These are phyloP conservation scores for Suncus etruscus DNA, from an alignment of 2,113 vertebrate genomes.

Conservation along the genomic window DNA sequence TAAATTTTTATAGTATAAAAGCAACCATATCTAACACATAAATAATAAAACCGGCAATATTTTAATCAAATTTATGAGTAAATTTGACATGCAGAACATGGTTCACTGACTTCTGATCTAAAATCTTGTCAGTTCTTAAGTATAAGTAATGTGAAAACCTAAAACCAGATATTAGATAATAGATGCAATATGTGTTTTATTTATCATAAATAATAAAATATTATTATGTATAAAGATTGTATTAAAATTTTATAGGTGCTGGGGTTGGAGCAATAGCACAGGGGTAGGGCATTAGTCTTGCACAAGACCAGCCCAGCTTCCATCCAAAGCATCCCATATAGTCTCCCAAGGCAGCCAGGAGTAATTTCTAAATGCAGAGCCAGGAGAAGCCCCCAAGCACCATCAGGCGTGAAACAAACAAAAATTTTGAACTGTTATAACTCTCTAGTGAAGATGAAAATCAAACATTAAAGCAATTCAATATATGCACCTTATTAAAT, in stretches of 20 bases:
- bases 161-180: not conserved
- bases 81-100: not conserved
- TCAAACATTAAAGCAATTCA: not conserved
- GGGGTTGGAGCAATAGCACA: too few relatives aligned
- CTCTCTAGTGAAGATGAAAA: not conserved
- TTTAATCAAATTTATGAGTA: constrained; percentile 14
- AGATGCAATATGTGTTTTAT: not conserved
- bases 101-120: not conserved
- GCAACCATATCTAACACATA: not conserved
- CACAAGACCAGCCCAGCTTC: too few relatives aligned
- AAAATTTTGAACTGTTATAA: not conserved
- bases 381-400: too few relatives aligned
- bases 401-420: not conserved
- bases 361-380: too few relatives aligned
- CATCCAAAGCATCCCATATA: too few relatives aligned
- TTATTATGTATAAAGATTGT: not conserved
- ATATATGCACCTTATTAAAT: not conserved
- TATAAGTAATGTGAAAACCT: not conserved
- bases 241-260: not conserved
- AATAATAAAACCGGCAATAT: not conserved
- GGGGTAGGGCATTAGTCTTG: too few relatives aligned
- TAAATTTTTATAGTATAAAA: not conserved
- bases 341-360: too few relatives aligned
- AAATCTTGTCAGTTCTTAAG: not conserved
- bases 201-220: constrained; percentile 12